phyloP scores from a whole-genome alignment of 2,888 invertebrate species.

The Odontothrips loti region DNA sequence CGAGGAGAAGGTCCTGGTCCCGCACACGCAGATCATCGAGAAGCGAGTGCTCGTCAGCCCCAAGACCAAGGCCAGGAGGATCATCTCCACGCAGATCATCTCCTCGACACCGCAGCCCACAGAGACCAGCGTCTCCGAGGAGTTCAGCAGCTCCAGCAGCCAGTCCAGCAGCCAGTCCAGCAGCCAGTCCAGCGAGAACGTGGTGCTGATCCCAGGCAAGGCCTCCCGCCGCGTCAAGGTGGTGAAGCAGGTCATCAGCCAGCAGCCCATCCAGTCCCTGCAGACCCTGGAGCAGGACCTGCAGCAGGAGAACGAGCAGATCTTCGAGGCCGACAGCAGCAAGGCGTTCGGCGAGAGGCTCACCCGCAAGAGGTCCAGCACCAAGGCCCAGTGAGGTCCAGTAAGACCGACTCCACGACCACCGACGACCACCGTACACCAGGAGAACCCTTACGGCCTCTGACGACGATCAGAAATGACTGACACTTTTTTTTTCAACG shows the following conservation, averaged over 20 bases:
- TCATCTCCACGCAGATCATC: conserved; percentile 9
- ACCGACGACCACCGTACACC: neutral
- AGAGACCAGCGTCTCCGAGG: neutral
- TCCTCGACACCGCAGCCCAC: neutral
- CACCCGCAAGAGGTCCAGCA: neutral
- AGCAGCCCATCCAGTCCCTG: neutral
- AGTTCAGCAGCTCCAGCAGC: conserved; percentile 15
- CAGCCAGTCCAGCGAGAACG: conserved; percentile 17
- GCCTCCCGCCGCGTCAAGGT: conserved; percentile 14
- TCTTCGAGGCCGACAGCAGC: conserved; percentile 14
- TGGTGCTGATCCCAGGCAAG: conserved; percentile 1
- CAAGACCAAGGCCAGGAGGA: conserved; percentile 12
- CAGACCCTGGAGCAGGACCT: neutral
- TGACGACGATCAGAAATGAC: neutral
- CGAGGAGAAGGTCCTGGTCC: conserved; percentile 13
- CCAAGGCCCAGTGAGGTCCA: neutral
- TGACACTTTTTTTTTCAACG: too few relatives aligned
- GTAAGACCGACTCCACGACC: neutral
- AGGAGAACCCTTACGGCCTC: neutral
- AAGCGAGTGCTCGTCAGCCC: neutral
- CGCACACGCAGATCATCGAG: neutral
- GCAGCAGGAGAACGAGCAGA: neutral
- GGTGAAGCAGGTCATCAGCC: neutral
- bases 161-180: neutral
- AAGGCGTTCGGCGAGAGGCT: neutral